These are phyloP conservation scores for Panonychus citri DNA, from an alignment of 1,140 invertebrate species.

Conservation along the genomic window DNA sequence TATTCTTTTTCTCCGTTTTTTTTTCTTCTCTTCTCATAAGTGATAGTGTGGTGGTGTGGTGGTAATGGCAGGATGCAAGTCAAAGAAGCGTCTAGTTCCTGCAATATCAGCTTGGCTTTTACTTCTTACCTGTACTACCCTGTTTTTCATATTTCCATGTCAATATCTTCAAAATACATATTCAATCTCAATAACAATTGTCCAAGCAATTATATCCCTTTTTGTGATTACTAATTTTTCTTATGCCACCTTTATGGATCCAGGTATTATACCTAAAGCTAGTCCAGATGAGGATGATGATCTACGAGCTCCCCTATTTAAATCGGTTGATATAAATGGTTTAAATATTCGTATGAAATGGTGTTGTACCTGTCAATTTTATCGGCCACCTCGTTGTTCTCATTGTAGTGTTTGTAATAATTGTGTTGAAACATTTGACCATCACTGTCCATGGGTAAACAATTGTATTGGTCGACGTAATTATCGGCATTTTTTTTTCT, in stretches of 20 bases:
- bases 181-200: slow-evolving; percentile 67
- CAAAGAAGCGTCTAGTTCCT: slow-evolving; percentile 76
- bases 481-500: slow-evolving; percentile 96
- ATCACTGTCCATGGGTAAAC: slow-evolving; percentile 98
- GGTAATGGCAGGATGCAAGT: slow-evolving; percentile 36
- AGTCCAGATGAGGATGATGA: slow-evolving; percentile 93
- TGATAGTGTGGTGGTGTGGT: no score
- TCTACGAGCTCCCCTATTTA: slow-evolving; percentile 85
- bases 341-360: slow-evolving; percentile 98
- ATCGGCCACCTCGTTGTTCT: slow-evolving; percentile 87
- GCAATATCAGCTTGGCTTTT: slow-evolving; percentile 87
- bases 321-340: slow-evolving; percentile 92
- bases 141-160: slow-evolving; percentile 88
- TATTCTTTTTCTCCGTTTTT: no score
- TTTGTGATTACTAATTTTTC: slow-evolving; percentile 96
- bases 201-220: slow-evolving; percentile 79
- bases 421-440: slow-evolving; percentile 98
- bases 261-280: slow-evolving; percentile 92
- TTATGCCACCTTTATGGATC: slow-evolving; percentile 96
- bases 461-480: slow-evolving; percentile 97
- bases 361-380: slow-evolving; percentile 99
- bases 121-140: slow-evolving; percentile 59
- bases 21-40: no score
- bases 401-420: slow-evolving; percentile 98
- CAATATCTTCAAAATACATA: slow-evolving; percentile 47